Percentiles rank a stretch among this genome's conserved stretches.
These are phyloP conservation scores for Agrilus mali DNA, from an alignment of 2,888 invertebrate genomes.

Conservation along the genomic window DNA sequence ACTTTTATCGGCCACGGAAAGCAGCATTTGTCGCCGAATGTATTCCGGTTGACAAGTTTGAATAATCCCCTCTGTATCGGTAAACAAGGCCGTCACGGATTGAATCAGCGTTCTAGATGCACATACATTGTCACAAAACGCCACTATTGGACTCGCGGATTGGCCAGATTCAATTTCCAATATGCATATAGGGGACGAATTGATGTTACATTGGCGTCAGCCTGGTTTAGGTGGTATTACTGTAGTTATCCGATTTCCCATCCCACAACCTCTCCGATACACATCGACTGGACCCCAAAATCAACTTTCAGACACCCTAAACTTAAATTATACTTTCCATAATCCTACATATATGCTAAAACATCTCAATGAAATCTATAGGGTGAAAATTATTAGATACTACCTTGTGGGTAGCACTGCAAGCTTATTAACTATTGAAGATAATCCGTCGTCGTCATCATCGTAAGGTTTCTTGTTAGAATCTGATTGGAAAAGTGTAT, in stretches of 20 bases:
- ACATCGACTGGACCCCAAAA: slow-evolving; percentile 11
- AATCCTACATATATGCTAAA: no score
- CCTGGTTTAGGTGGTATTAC: slow-evolving; percentile 28
- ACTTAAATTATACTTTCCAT: background rate
- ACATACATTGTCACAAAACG: slow-evolving; percentile 30
- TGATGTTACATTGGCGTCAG: slow-evolving; percentile 17
- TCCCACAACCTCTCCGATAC: slow-evolving; percentile 12
- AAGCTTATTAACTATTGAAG: no score
- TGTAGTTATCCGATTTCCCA: slow-evolving; percentile 29
- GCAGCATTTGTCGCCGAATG: slow-evolving; percentile 26
- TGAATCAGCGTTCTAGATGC: slow-evolving; percentile 24
- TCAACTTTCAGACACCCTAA: slow-evolving; percentile 14
- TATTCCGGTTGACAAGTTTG: slow-evolving; percentile 32
- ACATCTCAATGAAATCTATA: no score
- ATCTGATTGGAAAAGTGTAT: no score
- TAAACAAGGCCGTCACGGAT: slow-evolving; percentile 33
- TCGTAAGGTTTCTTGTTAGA: no score
- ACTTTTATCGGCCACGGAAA: slow-evolving; percentile 18
- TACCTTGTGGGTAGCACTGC: no score
- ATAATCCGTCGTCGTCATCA: no score
- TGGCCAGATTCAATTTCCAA: slow-evolving; percentile 36
- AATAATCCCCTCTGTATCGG: slow-evolving; percentile 31
- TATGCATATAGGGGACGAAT: slow-evolving; percentile 28
- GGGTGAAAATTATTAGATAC: no score
- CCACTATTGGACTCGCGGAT: slow-evolving; percentile 28